Percentiles rank a stretch among this genome's conserved stretches.
phyloP scores from a whole-genome alignment of 2,113 vertebrate genomes.

The Cheirogaleus medius region DNA sequence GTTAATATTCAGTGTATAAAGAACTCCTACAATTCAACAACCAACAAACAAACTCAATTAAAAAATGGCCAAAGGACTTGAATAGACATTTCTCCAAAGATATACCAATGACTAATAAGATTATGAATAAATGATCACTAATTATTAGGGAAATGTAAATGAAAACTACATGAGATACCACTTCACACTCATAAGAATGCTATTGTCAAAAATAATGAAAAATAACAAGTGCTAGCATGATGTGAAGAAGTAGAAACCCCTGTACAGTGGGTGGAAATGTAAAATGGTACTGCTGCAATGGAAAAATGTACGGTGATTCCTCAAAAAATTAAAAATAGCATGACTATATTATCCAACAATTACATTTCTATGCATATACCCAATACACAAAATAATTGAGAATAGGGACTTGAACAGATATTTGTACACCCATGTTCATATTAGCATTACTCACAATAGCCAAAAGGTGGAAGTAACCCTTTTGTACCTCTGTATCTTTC shows the following conservation, averaged over 20 bases:
- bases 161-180: background rate
- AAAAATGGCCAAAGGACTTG: background rate
- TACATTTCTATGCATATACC: background rate
- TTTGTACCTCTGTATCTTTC: background rate
- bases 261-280: background rate
- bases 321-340: background rate
- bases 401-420: background rate
- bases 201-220: background rate
- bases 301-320: background rate
- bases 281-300: background rate
- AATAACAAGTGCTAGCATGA: background rate
- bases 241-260: background rate
- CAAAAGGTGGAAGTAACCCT: background rate
- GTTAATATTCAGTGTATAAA: background rate
- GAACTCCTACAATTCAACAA: background rate
- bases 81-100: background rate
- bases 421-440: background rate
- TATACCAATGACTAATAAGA: background rate
- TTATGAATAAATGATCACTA: background rate
- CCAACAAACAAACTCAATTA: background rate
- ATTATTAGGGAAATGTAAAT: background rate
- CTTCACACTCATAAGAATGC: background rate
- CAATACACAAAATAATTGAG: background rate
- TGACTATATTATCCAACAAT: background rate
- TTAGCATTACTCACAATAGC: background rate